Conservation (phyloP, 2,113 vertebrate species). For the Anhinga rufa region DNA sequence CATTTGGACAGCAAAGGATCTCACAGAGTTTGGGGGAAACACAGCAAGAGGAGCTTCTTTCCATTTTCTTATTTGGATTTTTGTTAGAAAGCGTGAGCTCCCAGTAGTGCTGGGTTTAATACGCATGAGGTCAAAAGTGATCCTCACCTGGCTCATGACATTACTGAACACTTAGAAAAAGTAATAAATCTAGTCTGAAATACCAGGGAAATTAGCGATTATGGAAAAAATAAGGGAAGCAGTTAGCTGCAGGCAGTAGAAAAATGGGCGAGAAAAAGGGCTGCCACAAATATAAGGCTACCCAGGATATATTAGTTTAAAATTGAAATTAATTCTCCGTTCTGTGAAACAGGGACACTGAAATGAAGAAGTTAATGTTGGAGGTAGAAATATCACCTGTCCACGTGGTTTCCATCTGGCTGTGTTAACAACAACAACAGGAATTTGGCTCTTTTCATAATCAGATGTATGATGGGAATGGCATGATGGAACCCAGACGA, state of each 20-base stretch:
- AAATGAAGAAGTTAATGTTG: neutral
- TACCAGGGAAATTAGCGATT: neutral
- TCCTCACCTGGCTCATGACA: neutral
- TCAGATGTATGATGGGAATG: neutral
- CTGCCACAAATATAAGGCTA: neutral
- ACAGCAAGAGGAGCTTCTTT: neutral
- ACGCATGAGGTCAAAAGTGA: neutral
- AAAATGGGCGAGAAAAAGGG: neutral
- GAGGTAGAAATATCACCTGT: neutral
- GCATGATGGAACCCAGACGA: rapidly evolving
- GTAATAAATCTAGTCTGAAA: neutral
- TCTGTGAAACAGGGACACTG: neutral
- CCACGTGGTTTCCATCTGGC: neutral
- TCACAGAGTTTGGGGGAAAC: neutral
- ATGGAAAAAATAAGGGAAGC: neutral
- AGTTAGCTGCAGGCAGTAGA: neutral
- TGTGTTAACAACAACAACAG: neutral
- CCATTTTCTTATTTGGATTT: neutral
- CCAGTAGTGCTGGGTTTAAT: neutral
- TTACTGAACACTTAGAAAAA: neutral
- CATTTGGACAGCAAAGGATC: neutral
- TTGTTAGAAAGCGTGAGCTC: neutral
- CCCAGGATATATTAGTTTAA: neutral
- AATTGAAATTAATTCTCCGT: neutral
- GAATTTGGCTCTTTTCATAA: neutral